phyloP scores from a whole-genome alignment of 1,140 invertebrate species.

The Samia ricini region DNA sequence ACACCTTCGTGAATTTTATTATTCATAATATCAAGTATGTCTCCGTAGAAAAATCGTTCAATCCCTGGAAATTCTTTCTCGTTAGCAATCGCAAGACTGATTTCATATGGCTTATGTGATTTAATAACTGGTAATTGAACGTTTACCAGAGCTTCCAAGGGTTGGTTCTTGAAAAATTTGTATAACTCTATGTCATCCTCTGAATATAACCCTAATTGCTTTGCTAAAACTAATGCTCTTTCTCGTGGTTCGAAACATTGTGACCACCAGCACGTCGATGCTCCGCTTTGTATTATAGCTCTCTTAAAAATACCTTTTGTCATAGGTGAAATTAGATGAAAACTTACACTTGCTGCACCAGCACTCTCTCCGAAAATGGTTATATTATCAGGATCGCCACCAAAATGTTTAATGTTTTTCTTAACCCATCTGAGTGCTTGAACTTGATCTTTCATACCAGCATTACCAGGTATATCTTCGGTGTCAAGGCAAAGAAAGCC shows the following conservation, averaged over 20 bases:
- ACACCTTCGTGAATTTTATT: constrained; percentile 30
- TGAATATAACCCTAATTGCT: constrained; percentile 33
- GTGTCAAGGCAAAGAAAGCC: constrained; percentile 69
- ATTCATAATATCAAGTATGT: constrained; percentile 12
- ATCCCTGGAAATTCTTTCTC: constrained; percentile 52
- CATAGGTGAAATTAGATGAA: constrained; percentile 69
- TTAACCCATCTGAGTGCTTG: constrained; percentile 81
- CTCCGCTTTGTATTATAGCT: constrained; percentile 36
- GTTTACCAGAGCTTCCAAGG: constrained; percentile 15
- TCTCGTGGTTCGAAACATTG: constrained; percentile 23
- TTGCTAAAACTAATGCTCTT: constrained; percentile 33
- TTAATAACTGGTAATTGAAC: constrained; percentile 8
- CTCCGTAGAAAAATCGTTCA: constrained; percentile 32
- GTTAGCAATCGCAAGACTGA: constrained; percentile 24
- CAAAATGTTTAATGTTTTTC: constrained; percentile 82
- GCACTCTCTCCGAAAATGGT: constrained; percentile 80
- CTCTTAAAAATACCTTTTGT: constrained; percentile 43
- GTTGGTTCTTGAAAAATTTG: constrained; percentile 29
- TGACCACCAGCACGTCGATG: constrained; percentile 25
- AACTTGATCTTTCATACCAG: constrained; percentile 82
- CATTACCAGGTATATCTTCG: constrained; percentile 82
- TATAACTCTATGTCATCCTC: constrained; percentile 24
- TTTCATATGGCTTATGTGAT: constrained; percentile 14
- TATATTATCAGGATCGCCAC: constrained; percentile 81
- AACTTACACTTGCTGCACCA: constrained; percentile 71